phyloP scores from a whole-genome alignment of 2,797 vertebrate genomes.

The Eulemur rubriventer region DNA sequence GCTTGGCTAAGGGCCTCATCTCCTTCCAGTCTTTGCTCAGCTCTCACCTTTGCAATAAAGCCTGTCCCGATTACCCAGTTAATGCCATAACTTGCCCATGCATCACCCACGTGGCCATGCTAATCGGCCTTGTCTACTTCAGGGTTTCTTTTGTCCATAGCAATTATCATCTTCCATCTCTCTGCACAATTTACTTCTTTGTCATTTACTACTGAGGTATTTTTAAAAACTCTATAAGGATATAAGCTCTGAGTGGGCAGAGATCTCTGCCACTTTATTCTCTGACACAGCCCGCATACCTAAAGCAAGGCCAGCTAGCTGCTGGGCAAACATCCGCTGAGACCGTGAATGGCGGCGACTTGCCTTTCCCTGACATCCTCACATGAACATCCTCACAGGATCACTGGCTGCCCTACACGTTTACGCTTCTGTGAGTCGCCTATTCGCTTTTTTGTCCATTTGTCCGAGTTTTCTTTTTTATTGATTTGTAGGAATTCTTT shows the following conservation, averaged over 20 bases:
- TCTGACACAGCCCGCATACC: neutral
- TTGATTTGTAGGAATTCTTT: neutral
- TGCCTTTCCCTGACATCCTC: neutral
- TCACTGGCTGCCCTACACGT: too few relatives aligned
- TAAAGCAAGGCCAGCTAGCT: neutral
- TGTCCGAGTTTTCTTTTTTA: neutral
- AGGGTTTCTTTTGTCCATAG: neutral
- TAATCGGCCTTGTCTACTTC: neutral
- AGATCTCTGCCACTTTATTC: neutral
- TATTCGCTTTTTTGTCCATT: neutral
- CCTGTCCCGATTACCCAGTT: neutral
- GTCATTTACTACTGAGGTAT: neutral
- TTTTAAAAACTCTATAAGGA: neutral
- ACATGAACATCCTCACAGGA: rapidly evolving
- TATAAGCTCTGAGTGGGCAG: rapidly evolving
- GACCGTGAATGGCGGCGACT: rapidly evolving
- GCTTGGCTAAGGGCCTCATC: neutral
- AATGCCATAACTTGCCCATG: rapidly evolving
- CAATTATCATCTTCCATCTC: neutral
- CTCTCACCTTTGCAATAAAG: neutral
- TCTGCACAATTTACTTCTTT: neutral
- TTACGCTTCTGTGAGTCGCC: neutral
- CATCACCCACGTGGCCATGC: rapidly evolving
- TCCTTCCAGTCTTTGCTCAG: neutral
- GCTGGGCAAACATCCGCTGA: neutral